A percentile compares a stretch with the other conserved stretches of the same genome.
These are phyloP conservation scores for Drosophila mimetica DNA, from an alignment of 2,888 invertebrate genomes.

Conservation along the genomic window DNA sequence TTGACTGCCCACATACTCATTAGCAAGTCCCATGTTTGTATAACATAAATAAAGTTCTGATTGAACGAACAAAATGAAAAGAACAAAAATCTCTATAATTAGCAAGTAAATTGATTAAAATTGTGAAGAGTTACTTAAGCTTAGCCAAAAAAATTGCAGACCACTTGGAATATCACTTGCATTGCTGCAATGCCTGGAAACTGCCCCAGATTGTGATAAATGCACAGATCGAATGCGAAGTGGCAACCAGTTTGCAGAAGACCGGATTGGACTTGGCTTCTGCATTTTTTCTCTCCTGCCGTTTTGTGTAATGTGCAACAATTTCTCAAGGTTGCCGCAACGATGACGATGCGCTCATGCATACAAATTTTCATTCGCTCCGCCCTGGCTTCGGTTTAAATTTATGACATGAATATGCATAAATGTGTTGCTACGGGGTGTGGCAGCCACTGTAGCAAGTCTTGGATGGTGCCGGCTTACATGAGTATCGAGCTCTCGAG, in stretches of 20 bases:
- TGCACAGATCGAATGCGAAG: conserved; percentile 57
- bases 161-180: conserved; percentile 60
- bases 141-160: conserved; percentile 26
- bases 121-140: conserved; percentile 3
- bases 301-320: conserved; percentile 47
- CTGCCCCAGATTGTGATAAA: conserved; percentile 73
- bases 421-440: conserved; percentile 70
- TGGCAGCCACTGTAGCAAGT: conserved; percentile 42
- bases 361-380: conserved; percentile 53
- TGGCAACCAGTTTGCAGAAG: conserved; percentile 70
- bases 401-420: conserved; percentile 79
- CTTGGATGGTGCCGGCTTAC: conserved; percentile 47
- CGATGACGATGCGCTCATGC: conserved; percentile 65
- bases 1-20: conserved; percentile 26
- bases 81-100: conserved; percentile 21
- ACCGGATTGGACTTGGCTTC: conserved; percentile 15
- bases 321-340: conserved; percentile 71
- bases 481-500: conserved; percentile 57
- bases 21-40: conserved; percentile 25
- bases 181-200: conserved; percentile 16
- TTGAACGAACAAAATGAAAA: conserved; percentile 15
- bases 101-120: conserved; percentile 25
- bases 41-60: conserved; percentile 20
- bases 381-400: conserved; percentile 36
- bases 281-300: conserved; percentile 8